Percentiles rank a stretch among this genome's conserved stretches.
Evolutionary conservation across 2,888 invertebrate species (phyloP).

Genomic region (Plagodis pulveraria): DNA sequence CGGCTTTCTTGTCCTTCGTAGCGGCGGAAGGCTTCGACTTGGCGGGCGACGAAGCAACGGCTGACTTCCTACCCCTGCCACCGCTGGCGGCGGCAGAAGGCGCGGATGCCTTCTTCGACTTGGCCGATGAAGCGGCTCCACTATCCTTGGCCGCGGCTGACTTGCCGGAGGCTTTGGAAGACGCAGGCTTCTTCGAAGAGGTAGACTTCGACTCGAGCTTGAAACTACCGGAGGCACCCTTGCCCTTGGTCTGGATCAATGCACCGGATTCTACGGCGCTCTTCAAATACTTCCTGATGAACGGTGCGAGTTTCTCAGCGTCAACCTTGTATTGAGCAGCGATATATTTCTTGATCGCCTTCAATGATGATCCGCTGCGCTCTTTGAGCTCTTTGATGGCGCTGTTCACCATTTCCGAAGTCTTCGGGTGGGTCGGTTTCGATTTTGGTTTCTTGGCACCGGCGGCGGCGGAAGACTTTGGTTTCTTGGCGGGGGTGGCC

Average conservation of each 20-base stretch:
- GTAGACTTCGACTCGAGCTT: slow-evolving; percentile 21
- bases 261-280: slow-evolving; percentile 79
- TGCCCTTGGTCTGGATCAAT: slow-evolving; percentile 84
- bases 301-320: slow-evolving; percentile 82
- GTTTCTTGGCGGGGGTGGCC: slow-evolving; percentile 54
- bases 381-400: slow-evolving; percentile 83
- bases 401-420: slow-evolving; percentile 80
- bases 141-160: slow-evolving; percentile 36
- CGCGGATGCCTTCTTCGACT: slow-evolving; percentile 36
- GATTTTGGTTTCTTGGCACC: slow-evolving; percentile 54
- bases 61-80: slow-evolving; percentile 49
- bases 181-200: slow-evolving; percentile 18
- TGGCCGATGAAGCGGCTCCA: slow-evolving; percentile 37
- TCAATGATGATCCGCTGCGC: slow-evolving; percentile 84
- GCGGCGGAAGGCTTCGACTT: slow-evolving; percentile 33
- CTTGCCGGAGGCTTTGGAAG: slow-evolving; percentile 39
- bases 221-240: slow-evolving; percentile 73
- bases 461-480: slow-evolving; percentile 39
- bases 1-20: slow-evolving; percentile 10
- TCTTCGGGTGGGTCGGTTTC: slow-evolving; percentile 60
- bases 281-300: slow-evolving; percentile 85
- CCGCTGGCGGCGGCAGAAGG: slow-evolving; percentile 37
- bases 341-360: slow-evolving; percentile 87
- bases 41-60: slow-evolving; percentile 42
- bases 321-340: slow-evolving; percentile 85